Conservation (phyloP, 2,888 invertebrate species). For the Steinernema hermaphroditum region DNA sequence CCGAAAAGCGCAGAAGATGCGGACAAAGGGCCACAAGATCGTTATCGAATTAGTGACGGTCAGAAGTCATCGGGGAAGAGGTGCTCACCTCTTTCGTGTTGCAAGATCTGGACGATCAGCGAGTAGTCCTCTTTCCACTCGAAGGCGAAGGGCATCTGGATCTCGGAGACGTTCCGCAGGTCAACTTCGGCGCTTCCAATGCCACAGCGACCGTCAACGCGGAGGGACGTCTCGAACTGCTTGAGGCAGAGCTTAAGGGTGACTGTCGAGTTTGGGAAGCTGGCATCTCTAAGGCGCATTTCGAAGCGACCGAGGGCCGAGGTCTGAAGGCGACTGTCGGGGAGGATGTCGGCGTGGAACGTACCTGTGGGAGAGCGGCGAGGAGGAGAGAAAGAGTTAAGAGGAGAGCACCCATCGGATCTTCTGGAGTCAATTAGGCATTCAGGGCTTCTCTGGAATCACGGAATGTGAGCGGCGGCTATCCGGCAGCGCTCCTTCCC, state of each 20-base stretch:
- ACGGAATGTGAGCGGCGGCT: neutral
- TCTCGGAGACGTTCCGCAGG: neutral
- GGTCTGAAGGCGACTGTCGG: too few species aligned
- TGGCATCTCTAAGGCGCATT: neutral
- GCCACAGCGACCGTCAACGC: constrained; percentile 21
- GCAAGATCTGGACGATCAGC: constrained; percentile 7
- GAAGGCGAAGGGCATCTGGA: constrained; percentile 7
- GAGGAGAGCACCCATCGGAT: neutral
- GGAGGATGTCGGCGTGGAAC: neutral
- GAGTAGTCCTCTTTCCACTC: constrained; percentile 29
- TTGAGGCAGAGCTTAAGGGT: constrained; percentile 8
- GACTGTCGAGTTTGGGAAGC: neutral
- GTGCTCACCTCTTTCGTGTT: neutral
- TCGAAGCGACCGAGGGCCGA: constrained; percentile 5
- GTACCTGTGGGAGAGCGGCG: neutral
- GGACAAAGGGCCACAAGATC: constrained; percentile 5
- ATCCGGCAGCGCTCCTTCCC: neutral
- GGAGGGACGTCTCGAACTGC: constrained; percentile 6
- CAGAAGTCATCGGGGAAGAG: too few species aligned
- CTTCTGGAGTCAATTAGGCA: neutral
- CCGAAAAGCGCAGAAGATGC: neutral
- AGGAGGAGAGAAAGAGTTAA: neutral
- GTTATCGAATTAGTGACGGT: constrained; percentile 26
- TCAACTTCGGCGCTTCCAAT: neutral
- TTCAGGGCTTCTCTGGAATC: constrained; percentile 6